Evolutionary conservation across 1,140 invertebrate genomes (phyloP).

Genomic region (Bathynomus jamesi): DNA sequence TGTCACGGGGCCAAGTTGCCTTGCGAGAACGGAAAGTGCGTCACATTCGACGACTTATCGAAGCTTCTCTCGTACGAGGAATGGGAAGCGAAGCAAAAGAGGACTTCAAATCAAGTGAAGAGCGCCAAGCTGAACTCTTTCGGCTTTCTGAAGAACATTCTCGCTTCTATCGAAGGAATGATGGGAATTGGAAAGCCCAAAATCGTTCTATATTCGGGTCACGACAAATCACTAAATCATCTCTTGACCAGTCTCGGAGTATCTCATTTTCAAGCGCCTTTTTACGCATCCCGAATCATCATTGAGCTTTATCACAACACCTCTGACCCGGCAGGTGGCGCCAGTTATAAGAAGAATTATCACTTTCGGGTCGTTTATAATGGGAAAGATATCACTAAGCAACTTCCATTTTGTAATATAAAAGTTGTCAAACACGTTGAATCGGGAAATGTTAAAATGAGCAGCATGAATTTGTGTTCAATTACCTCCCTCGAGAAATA

Average conservation of each 20-base stretch:
- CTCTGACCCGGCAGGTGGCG: slow-evolving; percentile 11
- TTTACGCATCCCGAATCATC: slow-evolving; percentile 74
- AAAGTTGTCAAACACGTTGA: slow-evolving; percentile 14
- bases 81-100: slow-evolving; percentile 60
- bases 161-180: slow-evolving; percentile 66
- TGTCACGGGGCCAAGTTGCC: slow-evolving; percentile 73
- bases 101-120: slow-evolving; percentile 56
- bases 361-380: slow-evolving; percentile 77
- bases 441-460: background rate
- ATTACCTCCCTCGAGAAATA: background rate
- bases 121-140: slow-evolving; percentile 64
- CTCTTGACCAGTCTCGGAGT: slow-evolving; percentile 68
- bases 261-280: slow-evolving; percentile 53
- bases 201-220: slow-evolving; percentile 79
- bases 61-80: slow-evolving; percentile 64
- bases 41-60: slow-evolving; percentile 60
- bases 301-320: slow-evolving; percentile 57
- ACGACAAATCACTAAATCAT: slow-evolving; percentile 80
- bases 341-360: slow-evolving; percentile 54
- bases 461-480: background rate
- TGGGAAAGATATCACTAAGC: slow-evolving; percentile 73
- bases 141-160: slow-evolving; percentile 65
- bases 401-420: slow-evolving; percentile 67
- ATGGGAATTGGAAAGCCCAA: slow-evolving; percentile 66
- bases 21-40: slow-evolving; percentile 51